Base-by-base conservation (phyloP, 2,113 vertebrate species). In the Hippocampus zosterae region DNA sequence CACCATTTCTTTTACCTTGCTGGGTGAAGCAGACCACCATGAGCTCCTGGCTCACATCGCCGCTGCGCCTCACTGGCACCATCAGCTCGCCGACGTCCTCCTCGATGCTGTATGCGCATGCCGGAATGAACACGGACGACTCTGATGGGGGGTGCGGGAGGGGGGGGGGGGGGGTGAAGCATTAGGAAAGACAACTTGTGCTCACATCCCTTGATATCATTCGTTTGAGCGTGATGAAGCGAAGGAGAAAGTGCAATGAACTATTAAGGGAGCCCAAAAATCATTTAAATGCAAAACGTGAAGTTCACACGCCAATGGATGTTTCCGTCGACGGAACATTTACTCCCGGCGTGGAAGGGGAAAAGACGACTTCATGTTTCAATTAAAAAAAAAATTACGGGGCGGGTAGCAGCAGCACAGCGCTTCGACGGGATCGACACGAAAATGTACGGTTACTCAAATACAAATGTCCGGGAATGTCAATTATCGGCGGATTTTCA, bases 11-110 rank as follows among this genome's bases (percentile, higher is more conserved):
- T n/a, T 82, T 78, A 98, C 96, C 96, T 95, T 96, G 95, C n/a
- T 94, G 93, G 0, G 96, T 98, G 75, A 90, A 95, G 82, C 96
- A 98, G 85, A 96, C 75, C 77, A 98, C 95, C 95, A 98, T 97
- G 68, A 98, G 81, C 75, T 98, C 96, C 85, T 92, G 93, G 76
- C 91, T 95, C 72, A 93, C 87, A 10, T 98, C 96, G 71, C 96
- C 96, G 23, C 91, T 94, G 78, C 96, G 94, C 77, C 80, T 89
- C 66, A 98, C 91, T 0, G 96, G 96, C 73, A 98, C 91, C 69
- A 95, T 88, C 70, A 98, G 89, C 66, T 98, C 96, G 2, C 96
- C 96, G 37, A 95, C 56, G 44, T 96, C 94, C 88, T 98, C 96
- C 82, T 96, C 94, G 50, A 95, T 76, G 46, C 87, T 89, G 83